These are phyloP conservation scores for Pachyramphus minor DNA, from an alignment of 2,113 vertebrate species.

Conservation along the genomic window DNA sequence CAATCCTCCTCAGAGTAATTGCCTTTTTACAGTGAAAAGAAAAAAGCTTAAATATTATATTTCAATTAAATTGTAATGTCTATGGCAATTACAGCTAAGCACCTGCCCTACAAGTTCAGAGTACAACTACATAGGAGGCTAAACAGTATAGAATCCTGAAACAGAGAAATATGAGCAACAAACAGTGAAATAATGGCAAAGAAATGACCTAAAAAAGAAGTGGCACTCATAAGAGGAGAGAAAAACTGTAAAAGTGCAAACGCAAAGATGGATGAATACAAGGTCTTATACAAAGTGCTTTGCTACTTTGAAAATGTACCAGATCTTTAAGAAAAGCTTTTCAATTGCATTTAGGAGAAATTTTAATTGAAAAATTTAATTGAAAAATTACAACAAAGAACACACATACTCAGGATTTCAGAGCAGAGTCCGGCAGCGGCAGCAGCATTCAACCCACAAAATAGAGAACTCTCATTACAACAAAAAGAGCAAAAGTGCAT, in stretches of 20 bases:
- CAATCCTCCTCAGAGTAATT: background rate
- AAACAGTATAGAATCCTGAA: background rate
- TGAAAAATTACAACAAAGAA: background rate
- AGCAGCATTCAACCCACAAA: background rate
- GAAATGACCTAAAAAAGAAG: background rate
- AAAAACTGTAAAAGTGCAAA: background rate
- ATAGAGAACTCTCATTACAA: background rate
- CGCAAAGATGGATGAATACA: background rate
- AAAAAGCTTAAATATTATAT: background rate
- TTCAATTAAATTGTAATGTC: background rate
- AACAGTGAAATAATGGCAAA: background rate
- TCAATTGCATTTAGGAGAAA: background rate
- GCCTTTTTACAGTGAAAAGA: background rate
- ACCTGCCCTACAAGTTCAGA: background rate
- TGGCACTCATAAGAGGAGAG: background rate
- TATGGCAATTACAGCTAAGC: background rate
- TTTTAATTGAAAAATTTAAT: background rate
- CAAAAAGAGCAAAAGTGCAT: background rate
- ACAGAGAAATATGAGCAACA: background rate
- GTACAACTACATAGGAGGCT: background rate
- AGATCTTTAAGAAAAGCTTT: background rate
- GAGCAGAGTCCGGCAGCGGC: background rate
- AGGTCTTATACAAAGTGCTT: background rate
- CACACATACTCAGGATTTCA: background rate
- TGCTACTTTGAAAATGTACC: background rate